Evolutionary conservation across 2,888 invertebrate genomes (phyloP).

Genomic region (Limnephilus marmoratus): DNA sequence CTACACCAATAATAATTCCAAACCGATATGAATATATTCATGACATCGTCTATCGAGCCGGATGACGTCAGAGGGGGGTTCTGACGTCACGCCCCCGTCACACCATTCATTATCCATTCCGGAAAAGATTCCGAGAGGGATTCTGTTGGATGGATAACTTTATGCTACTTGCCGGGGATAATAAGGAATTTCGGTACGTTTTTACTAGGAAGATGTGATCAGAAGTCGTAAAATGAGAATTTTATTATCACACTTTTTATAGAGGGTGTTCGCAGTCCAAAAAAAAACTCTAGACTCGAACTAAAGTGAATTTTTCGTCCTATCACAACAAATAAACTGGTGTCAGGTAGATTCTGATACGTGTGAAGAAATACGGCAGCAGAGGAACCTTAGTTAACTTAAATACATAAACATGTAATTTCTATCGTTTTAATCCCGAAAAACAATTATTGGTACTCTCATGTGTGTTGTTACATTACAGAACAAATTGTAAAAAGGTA

Average conservation of each 20-base stretch:
- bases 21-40: constrained; percentile 30
- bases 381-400: not conserved
- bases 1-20: not conserved
- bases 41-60: constrained; percentile 8
- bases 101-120: constrained; percentile 37
- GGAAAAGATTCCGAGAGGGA: constrained; percentile 9
- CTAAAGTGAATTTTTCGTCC: not conserved
- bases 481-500: not conserved
- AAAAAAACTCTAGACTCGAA: not conserved
- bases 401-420: not conserved
- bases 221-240: not conserved
- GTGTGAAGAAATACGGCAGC: not conserved
- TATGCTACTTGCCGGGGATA: constrained; percentile 14
- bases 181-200: not conserved
- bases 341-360: not conserved
- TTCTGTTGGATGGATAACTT: constrained; percentile 9
- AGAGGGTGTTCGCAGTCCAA: not conserved
- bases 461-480: not conserved
- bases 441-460: not conserved
- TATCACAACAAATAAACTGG: not conserved
- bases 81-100: constrained; percentile 28
- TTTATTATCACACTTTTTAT: not conserved
- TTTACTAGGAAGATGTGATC: not conserved
- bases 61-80: constrained; percentile 30
- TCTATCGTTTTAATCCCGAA: not conserved